Base-by-base conservation (phyloP, 1,140 invertebrate species). In the Cydia fagiglandana region DNA sequence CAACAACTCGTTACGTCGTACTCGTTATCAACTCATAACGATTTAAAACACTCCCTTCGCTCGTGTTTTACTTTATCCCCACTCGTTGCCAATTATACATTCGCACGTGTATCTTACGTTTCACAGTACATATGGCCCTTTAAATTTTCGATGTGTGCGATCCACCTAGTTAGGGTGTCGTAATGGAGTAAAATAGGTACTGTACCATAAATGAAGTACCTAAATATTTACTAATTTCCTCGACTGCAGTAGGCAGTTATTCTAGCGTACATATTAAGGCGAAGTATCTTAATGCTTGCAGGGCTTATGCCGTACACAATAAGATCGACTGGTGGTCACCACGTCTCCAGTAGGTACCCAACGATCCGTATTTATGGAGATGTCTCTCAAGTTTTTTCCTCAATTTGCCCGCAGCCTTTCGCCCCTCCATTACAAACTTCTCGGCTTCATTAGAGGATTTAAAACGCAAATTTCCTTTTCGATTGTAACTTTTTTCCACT, bases 391-490 rank as follows among this genome's bases (percentile, higher is more conserved):
- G 83, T 85, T 91, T 90, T 91, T 89, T 87, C 87, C 87, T 88
- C 86, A 90, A 91, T 88, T 91, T 88, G 77, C 82, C 83, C 81
- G 79, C 86, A 92, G 91, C 88, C 89, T 92, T 91, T 91, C 89
- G 86, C 88, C 90, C 91, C 91, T 91, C 89, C 91, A 92, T 93
- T 90, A 88, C 84, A 87, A 93, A 93, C 81, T 93, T 93, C 91
- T 90, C 88, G 85, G 91, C 90, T 93, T 91, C 91, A 91, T 93
- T 93, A 93, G 91, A 93, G 86, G 91, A 90, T 91, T 93, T 93
- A 93, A 93, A 93, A 93, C 91, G 90, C 91, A 93, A 93, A 93
- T 93, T 92, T 90, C 88, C 89, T 90, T 93, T 93, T 89, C 90
- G 91, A 93, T 91, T 93, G 90, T 93, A 93, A 93, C 91, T 93